Evolutionary conservation across 1,140 invertebrate genomes (phyloP), one percentile per base, ranked within the genome.

Genomic region (Aphaenogaster ashmeadi): DNA sequence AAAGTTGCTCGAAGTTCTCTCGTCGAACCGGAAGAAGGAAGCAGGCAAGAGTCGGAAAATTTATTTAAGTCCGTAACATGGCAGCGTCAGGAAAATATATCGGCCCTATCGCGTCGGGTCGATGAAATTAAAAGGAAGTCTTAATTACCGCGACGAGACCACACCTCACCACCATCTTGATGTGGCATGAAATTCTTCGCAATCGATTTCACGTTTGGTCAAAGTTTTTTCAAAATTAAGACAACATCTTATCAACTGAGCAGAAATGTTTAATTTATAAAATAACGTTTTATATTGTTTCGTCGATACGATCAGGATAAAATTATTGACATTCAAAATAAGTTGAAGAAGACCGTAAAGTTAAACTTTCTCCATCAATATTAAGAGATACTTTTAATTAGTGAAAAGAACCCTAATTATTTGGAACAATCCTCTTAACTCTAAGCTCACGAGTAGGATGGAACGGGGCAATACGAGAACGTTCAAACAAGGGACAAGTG

Each of bases 41-140:
- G 13, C 50, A 33, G 67, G 56, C 18, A 41, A 64, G 50, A 54
- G 41, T 74, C 71, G 54, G 47, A 54, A 78, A 90, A 90, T 54
- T 89, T 78, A 89, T 78, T 83, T 83, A 87, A 87, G 44, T 33
- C 36, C 36, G 75, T 56, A 86, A 87, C 87, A 41, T 81, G 52
- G 75, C 13, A n/a, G 54, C 71, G 69, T 87, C 54, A 79, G 60
- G 47, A 5, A 47, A 54, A 77, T 74, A 81, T 21, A 64, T 56
- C 18, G 75, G 52, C 11, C 18, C 62, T 33, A 72, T 87, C 86
- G 74, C 41, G 41, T n/a, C 56, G 8, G 13, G 9, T 87, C 71
- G 85, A 77, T 87, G n/a, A 69, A 90, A 90, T 87, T 89, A 89
- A 79, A 87, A 77, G 38, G 74, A 86, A 81, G 75, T 86, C 85